phyloP scores from a whole-genome alignment of 2,888 invertebrate genomes.

The Oxytorus armatus region DNA sequence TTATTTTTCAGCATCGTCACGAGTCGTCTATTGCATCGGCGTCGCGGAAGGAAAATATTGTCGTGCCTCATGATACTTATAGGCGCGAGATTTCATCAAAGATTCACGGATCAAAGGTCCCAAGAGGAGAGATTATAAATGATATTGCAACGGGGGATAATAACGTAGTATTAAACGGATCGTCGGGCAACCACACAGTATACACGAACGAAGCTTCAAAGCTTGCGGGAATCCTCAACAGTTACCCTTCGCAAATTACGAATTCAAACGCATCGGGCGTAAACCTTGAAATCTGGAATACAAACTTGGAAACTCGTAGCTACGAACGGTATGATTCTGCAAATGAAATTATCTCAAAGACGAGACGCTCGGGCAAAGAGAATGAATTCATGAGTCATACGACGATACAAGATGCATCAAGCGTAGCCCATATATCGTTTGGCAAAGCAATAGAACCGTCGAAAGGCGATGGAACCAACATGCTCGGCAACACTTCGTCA shows the following conservation, averaged over 20 bases:
- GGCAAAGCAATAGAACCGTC: background rate
- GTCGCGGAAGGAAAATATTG: conserved; percentile 3
- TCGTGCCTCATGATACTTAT: background rate
- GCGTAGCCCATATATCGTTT: conserved; percentile 13
- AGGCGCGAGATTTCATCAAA: conserved; percentile 7
- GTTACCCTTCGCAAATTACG: conserved; percentile 19
- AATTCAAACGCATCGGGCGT: conserved; percentile 17
- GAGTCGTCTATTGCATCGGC: background rate
- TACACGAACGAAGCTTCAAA: conserved; percentile 5
- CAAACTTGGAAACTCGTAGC: background rate
- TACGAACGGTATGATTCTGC: background rate
- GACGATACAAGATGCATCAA: background rate
- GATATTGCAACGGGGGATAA: background rate
- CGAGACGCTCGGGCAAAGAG: background rate
- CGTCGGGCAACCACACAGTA: background rate
- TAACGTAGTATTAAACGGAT: background rate
- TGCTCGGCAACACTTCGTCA: conserved; percentile 12
- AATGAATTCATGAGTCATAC: conserved; percentile 19
- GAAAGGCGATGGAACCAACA: conserved; percentile 13
- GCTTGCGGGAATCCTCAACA: background rate
- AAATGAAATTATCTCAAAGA: background rate
- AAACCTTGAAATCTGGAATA: conserved; percentile 7
- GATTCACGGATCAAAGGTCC: background rate
- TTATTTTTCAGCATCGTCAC: conserved; percentile 7
- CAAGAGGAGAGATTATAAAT: background rate